phyloP scores from a whole-genome alignment of 2,797 vertebrate species.

The Borostomias antarcticus region DNA sequence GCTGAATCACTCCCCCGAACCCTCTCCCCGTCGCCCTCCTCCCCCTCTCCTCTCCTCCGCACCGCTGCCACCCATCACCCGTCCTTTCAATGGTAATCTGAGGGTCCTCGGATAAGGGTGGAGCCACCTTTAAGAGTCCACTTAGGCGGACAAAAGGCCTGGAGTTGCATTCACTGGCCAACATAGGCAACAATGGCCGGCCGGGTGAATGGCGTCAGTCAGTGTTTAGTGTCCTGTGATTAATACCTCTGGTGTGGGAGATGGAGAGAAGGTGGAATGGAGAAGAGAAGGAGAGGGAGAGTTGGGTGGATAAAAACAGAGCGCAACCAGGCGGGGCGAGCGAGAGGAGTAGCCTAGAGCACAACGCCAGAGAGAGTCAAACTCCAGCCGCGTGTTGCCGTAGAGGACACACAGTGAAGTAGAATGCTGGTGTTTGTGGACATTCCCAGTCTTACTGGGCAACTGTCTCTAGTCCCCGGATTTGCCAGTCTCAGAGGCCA shows the following conservation, averaged over 20 bases:
- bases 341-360: conserved; percentile 2
- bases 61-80: conserved; percentile 65
- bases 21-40: conserved; percentile 64
- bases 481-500: conserved; percentile 21
- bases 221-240: conserved; percentile 86
- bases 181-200: conserved; percentile 78
- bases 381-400: neutral
- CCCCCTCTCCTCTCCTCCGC: conserved; percentile 38
- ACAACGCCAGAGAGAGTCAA: neutral
- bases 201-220: conserved; percentile 86
- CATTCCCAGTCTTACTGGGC: neutral
- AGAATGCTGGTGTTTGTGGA: neutral
- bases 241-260: conserved; percentile 79
- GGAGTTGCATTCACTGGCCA: conserved; percentile 85
- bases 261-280: conserved; percentile 45
- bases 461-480: neutral
- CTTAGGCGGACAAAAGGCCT: conserved; percentile 85
- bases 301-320: conserved; percentile 1
- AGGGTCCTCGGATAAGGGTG: conserved; percentile 79
- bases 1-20: conserved; percentile 84
- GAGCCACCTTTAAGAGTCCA: conserved; percentile 81
- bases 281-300: conserved; percentile 10
- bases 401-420: neutral
- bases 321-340: neutral
- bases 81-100: conserved; percentile 79